These are phyloP conservation scores for Tragelaphus scriptus DNA, from an alignment of 2,113 vertebrate species.

Conservation along the genomic window DNA sequence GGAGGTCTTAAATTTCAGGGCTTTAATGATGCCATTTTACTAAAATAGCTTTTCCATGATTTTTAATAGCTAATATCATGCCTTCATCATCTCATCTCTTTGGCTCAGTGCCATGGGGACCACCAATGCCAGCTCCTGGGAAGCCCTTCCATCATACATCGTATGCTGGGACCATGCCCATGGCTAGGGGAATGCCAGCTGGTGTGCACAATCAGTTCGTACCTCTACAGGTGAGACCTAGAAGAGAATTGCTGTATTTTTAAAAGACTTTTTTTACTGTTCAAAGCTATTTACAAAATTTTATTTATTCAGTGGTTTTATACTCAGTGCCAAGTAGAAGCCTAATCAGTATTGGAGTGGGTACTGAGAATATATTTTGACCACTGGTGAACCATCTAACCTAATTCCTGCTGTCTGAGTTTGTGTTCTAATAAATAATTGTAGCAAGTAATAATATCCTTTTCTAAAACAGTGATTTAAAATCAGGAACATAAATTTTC, in stretches of 20 bases:
- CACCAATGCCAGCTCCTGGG: constrained; percentile 79
- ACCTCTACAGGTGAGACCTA: constrained; percentile 89
- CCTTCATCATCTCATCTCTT: constrained; percentile 85
- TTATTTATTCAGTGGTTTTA: not conserved
- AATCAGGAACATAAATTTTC: not conserved
- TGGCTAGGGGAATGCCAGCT: constrained; percentile 78
- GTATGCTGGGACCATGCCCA: constrained; percentile 81
- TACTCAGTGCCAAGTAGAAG: not conserved
- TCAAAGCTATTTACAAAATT: not conserved
- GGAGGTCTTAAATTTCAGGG: not conserved
- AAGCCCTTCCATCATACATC: constrained; percentile 87
- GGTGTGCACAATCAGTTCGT: constrained; percentile 96
- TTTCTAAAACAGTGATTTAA: constrained; percentile 8
- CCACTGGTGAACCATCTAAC: not conserved
- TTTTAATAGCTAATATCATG: constrained; percentile 82
- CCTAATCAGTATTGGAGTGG: not conserved
- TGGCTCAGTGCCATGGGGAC: constrained; percentile 85
- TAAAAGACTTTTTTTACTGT: not conserved
- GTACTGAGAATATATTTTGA: not conserved
- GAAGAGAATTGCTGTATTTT: not conserved
- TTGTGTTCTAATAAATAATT: constrained; percentile 27
- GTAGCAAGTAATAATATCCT: not conserved
- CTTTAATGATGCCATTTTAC: not conserved
- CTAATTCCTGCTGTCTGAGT: not conserved
- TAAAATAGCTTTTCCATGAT: constrained; percentile 20